Evolutionary conservation across 1,140 invertebrate genomes (phyloP).

Genomic region (Drosophila chauvacae): DNA sequence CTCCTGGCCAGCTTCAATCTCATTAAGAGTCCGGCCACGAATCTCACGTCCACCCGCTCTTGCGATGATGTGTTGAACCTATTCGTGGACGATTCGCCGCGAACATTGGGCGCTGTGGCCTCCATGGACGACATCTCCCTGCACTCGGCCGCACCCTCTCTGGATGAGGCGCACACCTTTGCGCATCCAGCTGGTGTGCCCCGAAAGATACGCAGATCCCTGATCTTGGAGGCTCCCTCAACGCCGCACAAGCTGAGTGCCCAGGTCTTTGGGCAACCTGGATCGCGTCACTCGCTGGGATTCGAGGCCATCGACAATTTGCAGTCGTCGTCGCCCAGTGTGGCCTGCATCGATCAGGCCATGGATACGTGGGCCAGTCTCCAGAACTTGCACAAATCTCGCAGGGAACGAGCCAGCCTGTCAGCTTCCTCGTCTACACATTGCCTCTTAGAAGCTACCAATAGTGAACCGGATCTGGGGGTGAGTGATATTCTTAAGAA

Average conservation of each 20-base stretch:
- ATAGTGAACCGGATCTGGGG: conserved; percentile 84
- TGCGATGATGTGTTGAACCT: conserved; percentile 78
- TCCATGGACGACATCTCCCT: conserved; percentile 76
- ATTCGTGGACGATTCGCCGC: conserved; percentile 51
- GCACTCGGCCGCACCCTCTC: conserved; percentile 56
- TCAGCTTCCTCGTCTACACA: conserved; percentile 44
- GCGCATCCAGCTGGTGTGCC: conserved; percentile 60
- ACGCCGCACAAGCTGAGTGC: conserved; percentile 69
- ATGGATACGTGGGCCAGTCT: conserved; percentile 86
- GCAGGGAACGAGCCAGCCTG: conserved; percentile 18
- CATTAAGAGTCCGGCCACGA: conserved; percentile 71
- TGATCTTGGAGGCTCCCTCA: conserved; percentile 23
- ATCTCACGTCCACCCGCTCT: conserved; percentile 68
- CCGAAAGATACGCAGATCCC: conserved; percentile 61
- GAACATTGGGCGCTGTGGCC: conserved; percentile 42
- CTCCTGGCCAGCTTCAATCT: conserved; percentile 76
- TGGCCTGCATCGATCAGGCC: conserved; percentile 44
- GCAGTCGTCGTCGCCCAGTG: conserved; percentile 39
- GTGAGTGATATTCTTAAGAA: conserved; percentile 50
- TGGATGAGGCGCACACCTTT: conserved; percentile 79
- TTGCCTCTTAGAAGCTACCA: conserved; percentile 77
- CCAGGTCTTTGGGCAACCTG: conserved; percentile 68
- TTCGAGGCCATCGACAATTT: conserved; percentile 77
- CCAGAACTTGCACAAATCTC: conserved; percentile 85
- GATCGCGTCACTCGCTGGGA: conserved; percentile 63